Evolutionary conservation across 2,888 invertebrate genomes (phyloP).

Genomic region (Hypomecis punctinalis): DNA sequence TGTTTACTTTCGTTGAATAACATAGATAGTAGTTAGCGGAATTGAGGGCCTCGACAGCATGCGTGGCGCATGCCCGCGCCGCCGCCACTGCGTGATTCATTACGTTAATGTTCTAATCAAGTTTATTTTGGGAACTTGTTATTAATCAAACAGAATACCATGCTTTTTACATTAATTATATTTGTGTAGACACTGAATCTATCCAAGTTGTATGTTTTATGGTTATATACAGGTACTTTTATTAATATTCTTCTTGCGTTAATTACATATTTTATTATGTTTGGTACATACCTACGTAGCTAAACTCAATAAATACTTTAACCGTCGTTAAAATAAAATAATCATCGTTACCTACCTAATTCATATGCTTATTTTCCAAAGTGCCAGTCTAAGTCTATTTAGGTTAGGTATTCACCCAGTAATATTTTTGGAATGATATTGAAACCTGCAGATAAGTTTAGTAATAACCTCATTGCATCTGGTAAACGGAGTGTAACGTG

Average conservation of each 20-base stretch:
- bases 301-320: too few relatives aligned
- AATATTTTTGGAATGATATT: background rate
- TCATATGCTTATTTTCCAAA: background rate
- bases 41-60: constrained; percentile 60
- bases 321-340: too few relatives aligned
- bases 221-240: too few relatives aligned
- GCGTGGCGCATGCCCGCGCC: constrained; percentile 47
- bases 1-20: constrained; percentile 82
- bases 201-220: too few relatives aligned
- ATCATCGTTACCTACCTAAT: too few relatives aligned
- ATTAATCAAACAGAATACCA: constrained; percentile 12
- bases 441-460: constrained; percentile 2
- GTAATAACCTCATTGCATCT: constrained; percentile 49
- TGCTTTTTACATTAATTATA: background rate
- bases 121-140: constrained; percentile 39
- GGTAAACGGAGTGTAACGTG: constrained; percentile 45
- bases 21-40: constrained; percentile 67
- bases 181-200: background rate
- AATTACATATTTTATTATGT: too few relatives aligned
- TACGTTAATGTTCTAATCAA: constrained; percentile 54
- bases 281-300: too few relatives aligned
- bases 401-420: background rate
- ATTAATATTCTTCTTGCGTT: too few relatives aligned
- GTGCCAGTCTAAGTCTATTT: background rate
- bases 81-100: constrained; percentile 59